Evolutionary conservation across 1,140 invertebrate species (phyloP).

Genomic region (Bombus balteatus): DNA sequence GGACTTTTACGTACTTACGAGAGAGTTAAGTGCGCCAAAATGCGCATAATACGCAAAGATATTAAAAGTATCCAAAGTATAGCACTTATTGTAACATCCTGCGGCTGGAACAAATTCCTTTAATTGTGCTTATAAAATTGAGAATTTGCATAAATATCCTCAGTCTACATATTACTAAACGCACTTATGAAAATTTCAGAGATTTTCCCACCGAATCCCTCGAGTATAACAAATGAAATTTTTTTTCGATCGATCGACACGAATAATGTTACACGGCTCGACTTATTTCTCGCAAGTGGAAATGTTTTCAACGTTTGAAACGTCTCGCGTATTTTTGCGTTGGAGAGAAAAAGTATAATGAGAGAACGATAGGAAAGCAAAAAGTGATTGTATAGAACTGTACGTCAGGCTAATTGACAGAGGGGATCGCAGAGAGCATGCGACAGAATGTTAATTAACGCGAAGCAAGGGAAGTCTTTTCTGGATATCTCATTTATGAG

Average conservation of each 20-base stretch:
- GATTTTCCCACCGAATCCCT: no score
- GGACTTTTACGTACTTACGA: no score
- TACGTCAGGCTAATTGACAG: conserved; percentile 12
- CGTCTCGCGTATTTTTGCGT: neutral
- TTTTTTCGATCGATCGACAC: neutral
- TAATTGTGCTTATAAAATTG: no score
- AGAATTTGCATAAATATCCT: no score
- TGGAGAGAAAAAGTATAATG: neutral
- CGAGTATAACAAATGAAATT: neutral
- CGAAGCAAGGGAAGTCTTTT: neutral
- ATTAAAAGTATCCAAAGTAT: no score
- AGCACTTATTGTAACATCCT: no score
- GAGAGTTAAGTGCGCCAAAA: no score
- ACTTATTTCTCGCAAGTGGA: neutral
- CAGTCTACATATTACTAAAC: no score
- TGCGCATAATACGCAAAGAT: no score
- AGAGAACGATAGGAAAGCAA: neutral
- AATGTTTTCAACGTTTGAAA: neutral
- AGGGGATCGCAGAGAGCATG: neutral
- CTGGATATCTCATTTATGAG: neutral
- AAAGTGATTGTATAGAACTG: neutral
- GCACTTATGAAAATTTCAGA: no score
- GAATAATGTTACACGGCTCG: neutral
- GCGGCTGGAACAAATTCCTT: no score
- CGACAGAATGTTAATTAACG: conserved; percentile 23